A percentile compares a stretch with the other conserved stretches of the same genome.
These are phyloP conservation scores for Keiferia lycopersicella DNA, from an alignment of 2,888 invertebrate species.

Conservation along the genomic window DNA sequence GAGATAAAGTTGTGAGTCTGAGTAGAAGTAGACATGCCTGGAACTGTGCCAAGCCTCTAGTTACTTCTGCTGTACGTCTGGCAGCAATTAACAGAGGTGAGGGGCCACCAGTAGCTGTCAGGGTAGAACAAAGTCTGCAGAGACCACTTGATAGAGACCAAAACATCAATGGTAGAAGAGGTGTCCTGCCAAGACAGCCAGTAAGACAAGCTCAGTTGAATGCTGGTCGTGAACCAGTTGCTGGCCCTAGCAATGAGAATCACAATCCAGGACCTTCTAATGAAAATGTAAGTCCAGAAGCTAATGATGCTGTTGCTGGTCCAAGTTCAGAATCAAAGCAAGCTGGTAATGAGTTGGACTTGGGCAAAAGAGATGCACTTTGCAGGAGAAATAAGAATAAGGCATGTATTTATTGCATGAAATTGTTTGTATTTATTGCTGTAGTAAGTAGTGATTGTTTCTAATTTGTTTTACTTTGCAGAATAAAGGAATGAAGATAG, in stretches of 20 bases:
- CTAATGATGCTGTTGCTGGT: constrained; percentile 44
- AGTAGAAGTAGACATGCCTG: constrained; percentile 82
- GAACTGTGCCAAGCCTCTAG: constrained; percentile 77
- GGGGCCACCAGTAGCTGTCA: constrained; percentile 73
- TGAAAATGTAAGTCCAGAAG: constrained; percentile 48
- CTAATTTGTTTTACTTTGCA: constrained; percentile 47
- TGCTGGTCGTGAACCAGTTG: constrained; percentile 58
- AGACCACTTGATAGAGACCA: constrained; percentile 84
- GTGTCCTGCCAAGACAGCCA: constrained; percentile 73
- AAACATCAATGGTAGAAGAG: constrained; percentile 87
- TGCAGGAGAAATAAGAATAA: constrained; percentile 68
- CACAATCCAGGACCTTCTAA: constrained; percentile 41
- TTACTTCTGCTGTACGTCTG: constrained; percentile 79
- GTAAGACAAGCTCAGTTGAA: constrained; percentile 49
- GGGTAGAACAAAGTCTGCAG: constrained; percentile 73
- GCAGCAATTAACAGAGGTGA: constrained; percentile 64
- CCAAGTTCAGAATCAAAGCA: constrained; percentile 51
- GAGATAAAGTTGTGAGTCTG: constrained; percentile 88
- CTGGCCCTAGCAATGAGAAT: constrained; percentile 71
- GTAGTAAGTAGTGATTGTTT: neutral
- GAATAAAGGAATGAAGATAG: constrained; percentile 75
- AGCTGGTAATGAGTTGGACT: constrained; percentile 49
- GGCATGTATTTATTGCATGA: constrained; percentile 40
- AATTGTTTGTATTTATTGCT: neutral
- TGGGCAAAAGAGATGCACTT: constrained; percentile 59